phyloP scores from a whole-genome alignment of 2,888 invertebrate genomes.

The Ichneumoninae sp. region DNA sequence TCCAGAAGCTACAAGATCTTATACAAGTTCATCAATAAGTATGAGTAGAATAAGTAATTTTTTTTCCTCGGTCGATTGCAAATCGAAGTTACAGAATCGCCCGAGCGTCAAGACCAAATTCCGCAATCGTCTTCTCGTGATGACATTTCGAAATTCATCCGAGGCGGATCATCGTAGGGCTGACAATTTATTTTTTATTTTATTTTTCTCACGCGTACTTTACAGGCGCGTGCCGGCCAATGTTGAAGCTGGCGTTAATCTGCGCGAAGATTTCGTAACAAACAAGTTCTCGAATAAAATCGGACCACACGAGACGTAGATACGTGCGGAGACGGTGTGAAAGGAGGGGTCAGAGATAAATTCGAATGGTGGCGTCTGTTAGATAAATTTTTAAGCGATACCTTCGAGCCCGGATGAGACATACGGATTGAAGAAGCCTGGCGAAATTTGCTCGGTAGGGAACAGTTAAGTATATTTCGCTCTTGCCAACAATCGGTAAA shows the following conservation, averaged over 20 bases:
- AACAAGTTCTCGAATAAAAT: constrained; percentile 35
- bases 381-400: neutral
- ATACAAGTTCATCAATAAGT: constrained; percentile 29
- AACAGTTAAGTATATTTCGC: constrained; percentile 6
- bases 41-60: neutral
- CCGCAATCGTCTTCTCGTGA: constrained; percentile 42
- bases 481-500: constrained; percentile 6
- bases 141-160: constrained; percentile 50
- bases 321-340: constrained; percentile 2
- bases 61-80: constrained; percentile 29
- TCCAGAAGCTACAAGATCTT: constrained; percentile 14
- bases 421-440: neutral
- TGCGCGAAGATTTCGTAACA: constrained; percentile 41
- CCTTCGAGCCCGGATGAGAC: neutral
- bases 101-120: constrained; percentile 46
- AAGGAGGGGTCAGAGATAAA: constrained; percentile 28
- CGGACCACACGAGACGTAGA: constrained; percentile 11
- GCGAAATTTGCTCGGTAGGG: neutral
- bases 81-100: constrained; percentile 48
- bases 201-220: constrained; percentile 14
- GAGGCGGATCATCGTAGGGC: constrained; percentile 38
- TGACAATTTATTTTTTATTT: constrained; percentile 29
- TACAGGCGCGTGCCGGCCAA: constrained; percentile 28
- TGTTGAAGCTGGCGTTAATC: constrained; percentile 33
- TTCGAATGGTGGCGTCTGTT: constrained; percentile 16